Base-by-base conservation (phyloP, 2,113 vertebrate genomes). In the Centrocercus urophasianus region DNA sequence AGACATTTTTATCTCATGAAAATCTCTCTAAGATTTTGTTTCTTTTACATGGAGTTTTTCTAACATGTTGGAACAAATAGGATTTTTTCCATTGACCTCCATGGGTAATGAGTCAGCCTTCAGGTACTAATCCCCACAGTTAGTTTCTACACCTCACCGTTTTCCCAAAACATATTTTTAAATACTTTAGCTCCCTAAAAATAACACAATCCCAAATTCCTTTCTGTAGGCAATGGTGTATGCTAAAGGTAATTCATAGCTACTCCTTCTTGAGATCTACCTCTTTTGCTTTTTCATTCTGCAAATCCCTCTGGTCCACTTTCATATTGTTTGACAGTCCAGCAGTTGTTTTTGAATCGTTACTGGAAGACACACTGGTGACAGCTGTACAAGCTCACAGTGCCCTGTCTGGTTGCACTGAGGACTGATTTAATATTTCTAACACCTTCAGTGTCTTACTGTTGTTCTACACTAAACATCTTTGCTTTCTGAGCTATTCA, bases 151-250 rank as follows among this genome's bases (percentile, higher is more conserved):
- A 90, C 27, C 22, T 69, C 74, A 1, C 4, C 43, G 57, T 73
- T 75, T 94, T 93, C 18, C 61, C 34, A 81, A 91, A 88, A 47
- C 28, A n/a, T 30, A 60, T 91, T 95, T 92, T 81, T 61, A 88
- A 93, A 86, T 47, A 67, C 7, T 67, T 70, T 25, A 81, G 25
- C 14, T 88, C 65, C 86, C 52, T 67, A 80, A 80, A 91, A 86
- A 8, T 64, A 93, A 71, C 38, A 93, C 76, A 94, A 86, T 90
- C 16, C 71, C 71, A 94, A 83, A 50, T 38, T 91, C 24, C 20
- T 63, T 83, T 45, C 79, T 83, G 80, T 50, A 83, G 34, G 69
- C 50, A 74, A 57, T 13, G 16, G 19, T 86, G 70, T 86, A 76
- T 92, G 48, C 78, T 57, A 83, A 90, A 90, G 69, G 34, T 72